phyloP scores from a whole-genome alignment of 2,113 vertebrate species.

The Plecotus auritus region DNA sequence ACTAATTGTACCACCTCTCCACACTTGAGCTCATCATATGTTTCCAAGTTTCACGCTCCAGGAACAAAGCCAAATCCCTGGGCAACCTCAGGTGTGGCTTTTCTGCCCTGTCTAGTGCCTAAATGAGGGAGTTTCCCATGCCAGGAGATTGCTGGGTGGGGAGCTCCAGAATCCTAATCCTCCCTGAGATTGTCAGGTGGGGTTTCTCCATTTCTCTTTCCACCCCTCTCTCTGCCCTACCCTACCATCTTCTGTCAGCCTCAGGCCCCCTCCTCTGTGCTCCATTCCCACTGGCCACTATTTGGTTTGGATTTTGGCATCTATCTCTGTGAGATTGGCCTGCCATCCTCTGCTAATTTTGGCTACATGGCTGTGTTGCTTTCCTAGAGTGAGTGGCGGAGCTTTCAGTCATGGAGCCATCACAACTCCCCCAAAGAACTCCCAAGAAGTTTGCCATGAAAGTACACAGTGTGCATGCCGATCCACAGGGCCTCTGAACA shows the following conservation, averaged over 20 bases:
- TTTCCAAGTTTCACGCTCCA: constrained; percentile 26
- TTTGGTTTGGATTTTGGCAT: background rate
- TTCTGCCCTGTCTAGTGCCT: background rate
- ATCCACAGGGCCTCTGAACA: background rate
- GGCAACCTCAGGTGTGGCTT: constrained; percentile 21
- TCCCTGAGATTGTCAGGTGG: background rate
- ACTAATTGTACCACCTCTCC: background rate
- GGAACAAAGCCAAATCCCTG: constrained; percentile 16
- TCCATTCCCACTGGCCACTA: background rate
- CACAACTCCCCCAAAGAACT: background rate
- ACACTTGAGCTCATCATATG: background rate
- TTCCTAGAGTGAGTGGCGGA: background rate
- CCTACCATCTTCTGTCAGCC: background rate
- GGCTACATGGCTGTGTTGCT: background rate
- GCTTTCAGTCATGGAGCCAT: background rate
- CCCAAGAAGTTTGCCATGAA: too few relatives aligned
- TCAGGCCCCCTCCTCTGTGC: background rate
- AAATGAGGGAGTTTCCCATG: background rate
- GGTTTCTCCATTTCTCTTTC: background rate
- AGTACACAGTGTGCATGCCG: background rate
- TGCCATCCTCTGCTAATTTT: background rate
- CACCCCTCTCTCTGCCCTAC: background rate
- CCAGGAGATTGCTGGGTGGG: background rate
- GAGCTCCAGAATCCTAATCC: background rate
- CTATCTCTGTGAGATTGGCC: background rate